Evolutionary conservation across 2,113 vertebrate genomes (phyloP).

Genomic region (Gadus macrocephalus): DNA sequence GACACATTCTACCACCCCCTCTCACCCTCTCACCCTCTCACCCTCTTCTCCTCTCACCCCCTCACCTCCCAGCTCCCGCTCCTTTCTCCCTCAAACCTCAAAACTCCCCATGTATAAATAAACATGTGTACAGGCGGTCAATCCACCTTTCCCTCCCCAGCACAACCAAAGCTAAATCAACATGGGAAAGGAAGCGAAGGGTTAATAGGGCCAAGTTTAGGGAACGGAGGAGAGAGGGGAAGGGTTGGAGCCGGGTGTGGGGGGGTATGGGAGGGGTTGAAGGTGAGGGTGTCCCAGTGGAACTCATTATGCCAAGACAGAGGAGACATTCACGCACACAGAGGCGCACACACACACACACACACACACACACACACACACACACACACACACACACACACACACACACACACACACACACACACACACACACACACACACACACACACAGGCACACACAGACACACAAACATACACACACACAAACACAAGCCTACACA

Average conservation of each 20-base stretch:
- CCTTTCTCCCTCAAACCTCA: too few relatives aligned
- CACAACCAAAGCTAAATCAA: constrained; percentile 52
- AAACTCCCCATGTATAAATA: constrained; percentile 40
- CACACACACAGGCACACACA: background rate
- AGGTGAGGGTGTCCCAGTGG: constrained; percentile 51
- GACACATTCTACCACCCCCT: constrained; percentile 10
- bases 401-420: constrained; percentile 3
- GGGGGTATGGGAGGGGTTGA: constrained; percentile 30
- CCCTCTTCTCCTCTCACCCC: constrained; percentile 43
- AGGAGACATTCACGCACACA: constrained; percentile 49
- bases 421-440: background rate
- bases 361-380: constrained; percentile 15
- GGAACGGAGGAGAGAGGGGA: constrained; percentile 34
- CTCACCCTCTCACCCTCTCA: background rate
- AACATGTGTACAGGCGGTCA: constrained; percentile 46
- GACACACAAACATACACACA: background rate
- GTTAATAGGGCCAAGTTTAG: constrained; percentile 67
- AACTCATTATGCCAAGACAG: constrained; percentile 66
- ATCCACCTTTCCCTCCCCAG: constrained; percentile 45
- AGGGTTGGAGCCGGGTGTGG: constrained; percentile 27
- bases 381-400: background rate
- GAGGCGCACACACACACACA: constrained; percentile 29
- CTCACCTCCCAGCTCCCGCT: too few relatives aligned
- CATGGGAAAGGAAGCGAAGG: constrained; percentile 46
- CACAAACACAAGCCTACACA: background rate